These are phyloP conservation scores for Pachyrhynchus sulphureomaculatus DNA, from an alignment of 1,140 invertebrate species.

Conservation along the genomic window DNA sequence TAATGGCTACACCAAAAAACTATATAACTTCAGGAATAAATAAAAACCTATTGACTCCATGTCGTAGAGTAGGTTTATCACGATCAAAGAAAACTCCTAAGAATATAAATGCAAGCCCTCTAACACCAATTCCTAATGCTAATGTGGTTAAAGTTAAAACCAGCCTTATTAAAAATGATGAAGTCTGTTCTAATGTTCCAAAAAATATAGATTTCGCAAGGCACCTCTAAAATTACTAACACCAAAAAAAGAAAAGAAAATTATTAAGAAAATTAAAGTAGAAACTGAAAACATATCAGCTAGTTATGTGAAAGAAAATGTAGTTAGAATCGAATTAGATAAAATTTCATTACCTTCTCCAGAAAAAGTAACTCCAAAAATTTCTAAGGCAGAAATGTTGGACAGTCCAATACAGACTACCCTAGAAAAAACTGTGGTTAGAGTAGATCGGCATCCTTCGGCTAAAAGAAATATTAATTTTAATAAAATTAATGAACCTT, in stretches of 20 bases:
- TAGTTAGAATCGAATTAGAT: too few relatives aligned
- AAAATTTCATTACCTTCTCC: too few relatives aligned
- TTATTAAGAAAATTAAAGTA: too few relatives aligned
- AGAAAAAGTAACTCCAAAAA: too few relatives aligned
- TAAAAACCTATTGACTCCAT: slow-evolving; percentile 12
- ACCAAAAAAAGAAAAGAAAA: neutral
- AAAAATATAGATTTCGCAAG: neutral
- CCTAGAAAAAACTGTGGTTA: neutral
- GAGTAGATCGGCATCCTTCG: neutral
- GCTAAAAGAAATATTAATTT: neutral
- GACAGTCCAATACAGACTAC: too few relatives aligned
- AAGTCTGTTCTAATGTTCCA: neutral
- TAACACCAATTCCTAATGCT: neutral
- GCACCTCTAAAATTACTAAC: neutral
- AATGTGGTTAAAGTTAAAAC: neutral
- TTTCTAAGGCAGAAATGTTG: too few relatives aligned
- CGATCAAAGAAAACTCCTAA: slow-evolving; percentile 17
- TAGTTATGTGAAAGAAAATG: too few relatives aligned
- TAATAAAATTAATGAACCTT: neutral
- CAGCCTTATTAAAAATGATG: too few relatives aligned
- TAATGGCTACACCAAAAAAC: neutral
- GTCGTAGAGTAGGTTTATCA: slow-evolving; percentile 12
- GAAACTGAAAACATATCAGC: too few relatives aligned
- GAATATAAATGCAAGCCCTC: neutral
- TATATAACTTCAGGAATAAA: slow-evolving; percentile 3